Percentiles rank a stretch among this genome's conserved stretches.
Conservation (phyloP, 1,140 invertebrate genomes). For the Sycophila sp. region DNA sequence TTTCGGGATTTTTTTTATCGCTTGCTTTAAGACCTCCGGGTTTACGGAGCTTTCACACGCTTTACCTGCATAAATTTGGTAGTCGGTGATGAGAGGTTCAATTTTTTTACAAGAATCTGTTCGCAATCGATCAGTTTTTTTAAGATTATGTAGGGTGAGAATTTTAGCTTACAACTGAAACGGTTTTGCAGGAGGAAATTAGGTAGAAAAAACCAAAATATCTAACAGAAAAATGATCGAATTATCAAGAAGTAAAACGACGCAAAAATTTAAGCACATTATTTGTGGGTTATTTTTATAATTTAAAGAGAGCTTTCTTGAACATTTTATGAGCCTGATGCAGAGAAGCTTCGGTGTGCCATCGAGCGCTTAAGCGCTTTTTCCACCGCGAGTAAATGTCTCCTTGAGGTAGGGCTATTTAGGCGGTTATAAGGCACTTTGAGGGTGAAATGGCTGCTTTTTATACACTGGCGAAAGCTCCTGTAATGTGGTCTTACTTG, state of each 20-base stretch:
- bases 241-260: neutral
- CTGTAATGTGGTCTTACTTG: neutral
- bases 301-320: neutral
- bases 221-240: too few relatives aligned
- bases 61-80: too few relatives aligned
- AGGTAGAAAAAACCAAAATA: too few relatives aligned
- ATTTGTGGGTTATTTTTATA: neutral
- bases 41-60: too few relatives aligned
- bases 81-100: too few relatives aligned
- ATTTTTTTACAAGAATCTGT: too few relatives aligned
- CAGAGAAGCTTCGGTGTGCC: neutral
- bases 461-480: constrained; percentile 29
- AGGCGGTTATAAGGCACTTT: constrained; percentile 27
- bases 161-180: too few relatives aligned
- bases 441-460: constrained; percentile 10
- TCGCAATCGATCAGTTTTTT: too few relatives aligned
- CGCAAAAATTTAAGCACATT: neutral
- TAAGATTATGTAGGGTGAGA: too few relatives aligned
- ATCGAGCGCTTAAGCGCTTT: constrained; percentile 2
- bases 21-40: too few relatives aligned
- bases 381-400: constrained; percentile 1
- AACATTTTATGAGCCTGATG: neutral
- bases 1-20: too few relatives aligned
- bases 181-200: too few relatives aligned
- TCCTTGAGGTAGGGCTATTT: constrained; percentile 20